Evolutionary conservation across 2,888 invertebrate genomes (phyloP).

Genomic region (Auanema sp.): DNA sequence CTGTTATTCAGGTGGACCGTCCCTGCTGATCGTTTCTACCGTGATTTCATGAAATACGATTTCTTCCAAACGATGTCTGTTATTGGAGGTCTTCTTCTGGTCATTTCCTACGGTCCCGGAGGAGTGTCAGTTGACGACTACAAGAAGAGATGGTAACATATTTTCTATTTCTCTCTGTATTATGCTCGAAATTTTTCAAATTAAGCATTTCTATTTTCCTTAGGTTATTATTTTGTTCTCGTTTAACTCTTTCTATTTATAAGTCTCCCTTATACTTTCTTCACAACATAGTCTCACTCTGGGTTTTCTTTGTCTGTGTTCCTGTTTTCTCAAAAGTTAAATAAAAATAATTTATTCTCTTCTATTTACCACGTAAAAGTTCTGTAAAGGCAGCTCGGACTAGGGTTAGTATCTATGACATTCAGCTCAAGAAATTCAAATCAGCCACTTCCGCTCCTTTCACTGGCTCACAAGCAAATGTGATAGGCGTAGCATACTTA

Average conservation of each 20-base stretch:
- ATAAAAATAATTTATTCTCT: too few relatives aligned
- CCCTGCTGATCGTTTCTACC: constrained; percentile 88
- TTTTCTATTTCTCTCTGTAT: neutral
- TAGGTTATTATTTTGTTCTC: too few relatives aligned
- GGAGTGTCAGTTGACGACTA: constrained; percentile 99
- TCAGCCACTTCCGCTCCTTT: constrained; percentile 12
- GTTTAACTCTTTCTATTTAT: too few relatives aligned
- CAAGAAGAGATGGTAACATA: constrained; percentile 89
- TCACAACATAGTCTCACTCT: too few relatives aligned
- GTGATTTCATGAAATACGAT: constrained; percentile 99
- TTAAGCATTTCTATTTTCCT: too few relatives aligned
- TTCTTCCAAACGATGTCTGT: constrained; percentile 95
- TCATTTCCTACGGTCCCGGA: constrained; percentile 95
- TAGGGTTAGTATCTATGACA: too few relatives aligned
- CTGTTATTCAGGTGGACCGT: constrained; percentile 76
- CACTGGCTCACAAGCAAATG: constrained; percentile 31
- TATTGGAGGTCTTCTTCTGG: constrained; percentile 92
- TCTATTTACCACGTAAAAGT: too few relatives aligned
- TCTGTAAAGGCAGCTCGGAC: too few relatives aligned
- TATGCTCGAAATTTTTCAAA: too few relatives aligned
- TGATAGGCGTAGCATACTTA: constrained; percentile 13
- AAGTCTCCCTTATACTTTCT: too few relatives aligned
- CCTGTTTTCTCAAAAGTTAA: neutral
- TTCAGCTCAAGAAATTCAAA: too few relatives aligned
- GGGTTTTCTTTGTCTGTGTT: constrained; percentile 4